These are phyloP conservation scores for Periparus ater DNA, from an alignment of 2,797 vertebrate species.

Conservation along the genomic window DNA sequence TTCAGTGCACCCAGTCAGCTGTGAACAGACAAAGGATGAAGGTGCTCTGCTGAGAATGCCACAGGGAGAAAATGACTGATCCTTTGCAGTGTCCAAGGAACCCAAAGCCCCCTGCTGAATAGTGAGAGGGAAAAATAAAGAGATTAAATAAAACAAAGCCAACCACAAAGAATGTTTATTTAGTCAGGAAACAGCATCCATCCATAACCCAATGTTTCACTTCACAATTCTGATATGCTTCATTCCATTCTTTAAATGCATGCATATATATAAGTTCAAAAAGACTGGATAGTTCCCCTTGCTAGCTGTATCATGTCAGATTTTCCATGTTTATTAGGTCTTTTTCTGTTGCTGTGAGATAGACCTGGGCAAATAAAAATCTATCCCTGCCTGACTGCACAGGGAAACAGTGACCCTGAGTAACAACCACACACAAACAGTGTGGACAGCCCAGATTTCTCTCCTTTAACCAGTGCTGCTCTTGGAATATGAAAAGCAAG, in stretches of 20 bases:
- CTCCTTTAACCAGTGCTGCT: background rate
- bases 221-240: background rate
- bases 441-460: background rate
- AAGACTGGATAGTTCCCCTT: background rate
- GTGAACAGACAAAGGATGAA: constrained; percentile 13
- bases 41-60: background rate
- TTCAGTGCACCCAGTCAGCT: background rate
- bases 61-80: constrained; percentile 18
- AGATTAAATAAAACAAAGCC: constrained; percentile 8
- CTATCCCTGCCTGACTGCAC: background rate
- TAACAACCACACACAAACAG: rapidly evolving
- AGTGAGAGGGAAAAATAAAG: background rate
- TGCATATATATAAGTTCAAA: background rate
- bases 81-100: background rate
- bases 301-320: background rate
- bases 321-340: background rate
- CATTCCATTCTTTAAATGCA: background rate
- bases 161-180: background rate
- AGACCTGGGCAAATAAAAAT: constrained; percentile 24
- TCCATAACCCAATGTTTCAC: background rate
- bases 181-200: background rate
- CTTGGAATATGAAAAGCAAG: background rate
- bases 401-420: background rate
- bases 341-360: background rate
- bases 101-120: background rate